A percentile compares a stretch with the other conserved stretches of the same genome.
These are phyloP conservation scores for Ophraella communa DNA, from an alignment of 2,888 invertebrate genomes.

Conservation along the genomic window DNA sequence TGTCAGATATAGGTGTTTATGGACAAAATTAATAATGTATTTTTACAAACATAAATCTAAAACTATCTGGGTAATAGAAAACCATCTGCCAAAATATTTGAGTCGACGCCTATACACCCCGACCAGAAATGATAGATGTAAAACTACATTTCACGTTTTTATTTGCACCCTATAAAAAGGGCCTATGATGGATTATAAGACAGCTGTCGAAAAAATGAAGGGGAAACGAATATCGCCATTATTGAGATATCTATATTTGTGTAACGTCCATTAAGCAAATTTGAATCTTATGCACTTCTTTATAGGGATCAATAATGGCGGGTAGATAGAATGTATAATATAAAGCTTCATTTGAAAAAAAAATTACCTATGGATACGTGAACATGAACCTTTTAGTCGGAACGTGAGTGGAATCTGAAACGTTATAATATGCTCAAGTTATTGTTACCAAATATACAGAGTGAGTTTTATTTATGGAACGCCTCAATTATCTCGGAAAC, in stretches of 20 bases:
- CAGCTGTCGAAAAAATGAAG: conserved; percentile 44
- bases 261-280: conserved; percentile 19
- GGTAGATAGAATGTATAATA: not conserved
- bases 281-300: conserved; percentile 12
- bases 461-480: not conserved
- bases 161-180: conserved; percentile 38
- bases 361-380: conserved; percentile 10
- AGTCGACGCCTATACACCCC: conserved; percentile 1
- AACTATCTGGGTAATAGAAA: not conserved
- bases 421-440: not conserved
- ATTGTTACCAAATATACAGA: not conserved
- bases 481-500: not conserved
- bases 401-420: not conserved
- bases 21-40: not conserved
- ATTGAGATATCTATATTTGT: conserved; percentile 45
- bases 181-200: conserved; percentile 45
- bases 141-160: conserved; percentile 32
- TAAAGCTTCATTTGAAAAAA: not conserved
- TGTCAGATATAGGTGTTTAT: too few relatives aligned
- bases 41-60: not conserved
- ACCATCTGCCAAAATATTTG: conserved; percentile 26
- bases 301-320: conserved; percentile 3
- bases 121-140: conserved; percentile 29
- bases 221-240: conserved; percentile 44
- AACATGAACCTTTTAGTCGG: not conserved